Evolutionary conservation across 1,140 invertebrate species (phyloP), one percentile per base, ranked within the genome.

Genomic region (Rhagoletis pomonella): DNA sequence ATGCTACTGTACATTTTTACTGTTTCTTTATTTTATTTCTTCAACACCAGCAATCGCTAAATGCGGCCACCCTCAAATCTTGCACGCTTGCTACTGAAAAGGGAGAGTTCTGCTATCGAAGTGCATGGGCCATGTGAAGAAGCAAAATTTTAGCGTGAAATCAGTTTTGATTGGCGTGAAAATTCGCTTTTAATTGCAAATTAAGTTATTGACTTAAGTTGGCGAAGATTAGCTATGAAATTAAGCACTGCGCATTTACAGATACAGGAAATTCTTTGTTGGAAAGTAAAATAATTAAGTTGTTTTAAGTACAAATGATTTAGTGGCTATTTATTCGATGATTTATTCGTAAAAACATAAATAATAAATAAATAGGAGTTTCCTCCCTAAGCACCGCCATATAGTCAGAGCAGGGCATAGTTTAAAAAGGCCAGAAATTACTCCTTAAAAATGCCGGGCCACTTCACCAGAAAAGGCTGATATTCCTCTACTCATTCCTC

Each of bases 141-240:
- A 29, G 19, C 44, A 81, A 81, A 81, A 81, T 55, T 81, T 14
- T 81, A 47, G 73, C 47, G 29, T 81, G 47, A 81, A 81, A 81
- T 81, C 47, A 42, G 4, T 55, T 81, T n/a, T 81, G 47, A 81
- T 81, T 81, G 47, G 73, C 73, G 73, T 17, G 73, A 10, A 81
- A 81, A 81, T 81, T 55, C 55, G 19, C n/a, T 19, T 29, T 55
- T 81, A 50, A 42, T 81, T 19, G 73, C 69, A 39, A 73, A 39
- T 73, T 73, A 50, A 73, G 12, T 44, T 73, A 73, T 81, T 81
- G 44, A 55, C 73, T 81, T 81, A 55, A 81, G 47, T 5, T 81
- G n/a, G 0, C 9, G n/a, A 44, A 0, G 10, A 19, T 81, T 81
- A 50, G 47, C 47, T 55, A 55, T 81, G 73, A 50, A 81, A 50